Base-by-base conservation (phyloP, 2,888 invertebrate species). In the Melanotus villosus region DNA sequence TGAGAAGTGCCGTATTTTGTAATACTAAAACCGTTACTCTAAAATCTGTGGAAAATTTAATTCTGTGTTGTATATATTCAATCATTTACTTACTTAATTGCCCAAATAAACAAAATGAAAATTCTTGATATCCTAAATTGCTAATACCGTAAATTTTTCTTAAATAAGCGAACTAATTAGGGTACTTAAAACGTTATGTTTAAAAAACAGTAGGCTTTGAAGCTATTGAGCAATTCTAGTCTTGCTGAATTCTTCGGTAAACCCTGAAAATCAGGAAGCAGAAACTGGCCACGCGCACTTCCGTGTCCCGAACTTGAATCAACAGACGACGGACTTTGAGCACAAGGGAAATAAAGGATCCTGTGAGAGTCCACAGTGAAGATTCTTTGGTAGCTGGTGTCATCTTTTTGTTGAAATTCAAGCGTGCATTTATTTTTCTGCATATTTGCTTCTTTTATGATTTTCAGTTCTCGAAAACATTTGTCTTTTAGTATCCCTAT, bases 271-370 rank as follows among this genome's bases (percentile, higher is more conserved):
- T 21, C 36, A 21, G 56, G 36, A 36, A 56, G 36, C 19, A 23
- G 52, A 38, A 56, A 36, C 18, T 56, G 36, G 12, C 38, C 56
- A 56, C 34, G 56, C 38, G 36, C 14, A 38, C 56, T 56, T 56
- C 56, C 56, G 56, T 26, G 26, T 21, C 19, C 56, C 21, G 38
- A 56, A 56, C 56, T 56, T 36, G 36, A 38, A 56, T 56, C 36
- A 36, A 19, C 36, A 56, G 56, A 6, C 36, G 32, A 32, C 36
- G 32, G 38, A 23, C 23, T 12, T 32, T 32, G 32, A 52, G 19
- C 52, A 52, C 52, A n/a, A 47, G 52, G 52, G 52, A 52, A 50
- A 52, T 32, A 52, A 6, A 32, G n/a, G 32, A 32, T 16, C 10
- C 12, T 52, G n/a, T 12, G 26, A 21, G 16, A 50, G 50, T 50